phyloP scores from a whole-genome alignment of 1,140 invertebrate species.

The Capitella teleta region DNA sequence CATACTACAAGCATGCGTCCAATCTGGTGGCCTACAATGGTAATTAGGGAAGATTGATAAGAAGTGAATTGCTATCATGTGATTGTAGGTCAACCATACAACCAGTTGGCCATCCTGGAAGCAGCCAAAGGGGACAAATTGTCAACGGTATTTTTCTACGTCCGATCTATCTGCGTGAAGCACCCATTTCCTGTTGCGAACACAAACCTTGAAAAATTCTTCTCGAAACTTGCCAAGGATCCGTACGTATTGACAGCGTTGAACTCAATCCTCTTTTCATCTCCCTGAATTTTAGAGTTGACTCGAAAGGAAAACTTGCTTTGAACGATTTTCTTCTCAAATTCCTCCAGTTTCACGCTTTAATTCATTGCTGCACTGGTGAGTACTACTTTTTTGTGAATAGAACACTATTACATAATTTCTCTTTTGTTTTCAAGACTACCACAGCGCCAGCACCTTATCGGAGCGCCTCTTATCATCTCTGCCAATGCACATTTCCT shows the following conservation, averaged over 20 bases:
- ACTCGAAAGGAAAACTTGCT: constrained; percentile 50
- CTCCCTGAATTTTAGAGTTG: constrained; percentile 30
- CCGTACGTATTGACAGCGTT: constrained; percentile 11
- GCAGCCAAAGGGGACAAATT: constrained; percentile 68
- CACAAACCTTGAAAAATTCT: constrained; percentile 59
- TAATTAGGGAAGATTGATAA: no score
- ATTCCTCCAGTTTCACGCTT: constrained; percentile 57
- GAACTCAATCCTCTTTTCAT: background rate
- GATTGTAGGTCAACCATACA: constrained; percentile 62
- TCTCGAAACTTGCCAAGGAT: constrained; percentile 45
- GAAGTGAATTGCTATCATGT: background rate
- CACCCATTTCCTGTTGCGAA: constrained; percentile 70
- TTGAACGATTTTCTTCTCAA: constrained; percentile 56
- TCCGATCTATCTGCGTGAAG: constrained; percentile 64
- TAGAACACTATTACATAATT: no score
- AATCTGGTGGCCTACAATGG: constrained; percentile 64
- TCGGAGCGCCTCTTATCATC: constrained; percentile 55
- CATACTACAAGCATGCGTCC: constrained; percentile 69
- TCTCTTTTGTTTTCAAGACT: no score
- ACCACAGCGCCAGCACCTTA: no score
- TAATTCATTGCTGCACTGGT: constrained; percentile 49
- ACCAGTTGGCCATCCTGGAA: constrained; percentile 70
- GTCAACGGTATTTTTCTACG: constrained; percentile 71
- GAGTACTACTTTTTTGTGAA: constrained; percentile 12
- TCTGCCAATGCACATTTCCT: constrained; percentile 61